Evolutionary conservation across 2,888 invertebrate genomes (phyloP), one percentile per base, ranked within the genome.

Genomic region (Callimorpha dominula): DNA sequence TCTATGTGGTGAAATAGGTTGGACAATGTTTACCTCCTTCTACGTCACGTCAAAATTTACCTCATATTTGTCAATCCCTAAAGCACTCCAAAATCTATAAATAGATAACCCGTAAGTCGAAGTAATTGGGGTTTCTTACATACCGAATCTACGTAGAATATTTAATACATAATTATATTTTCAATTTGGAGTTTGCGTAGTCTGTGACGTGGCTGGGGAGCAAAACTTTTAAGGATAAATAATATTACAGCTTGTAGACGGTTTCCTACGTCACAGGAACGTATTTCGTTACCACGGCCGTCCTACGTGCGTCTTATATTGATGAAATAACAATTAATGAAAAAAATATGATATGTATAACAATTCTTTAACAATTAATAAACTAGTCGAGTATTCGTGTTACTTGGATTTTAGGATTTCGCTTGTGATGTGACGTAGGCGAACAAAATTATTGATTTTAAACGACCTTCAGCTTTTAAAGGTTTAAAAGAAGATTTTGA

Each of bases 391-490:
- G 15, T 40, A 31, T 50, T 15, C 31, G 65, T 50, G 65, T 40
- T 17, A 50, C 15, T 50, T 40, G 9, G 9, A 54, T 14, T 43
- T 68, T 60, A 1, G 31, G 20, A 40, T 68, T 68, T 31, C 49
- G 46, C 49, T 60, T n/a, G 54, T 68, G 67, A 68, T n/a, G 54
- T 68, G 67, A 68, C 68, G 60, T 49, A 54, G 40, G 12, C 11
- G 62, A 12, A 62, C 62, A 69, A 50, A 68, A 31, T 8, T 63
- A 69, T 69, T 42, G 69, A 63, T 69, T 69, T 46, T 49, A 69
- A 50, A 50, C 62, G 62, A 46, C 62, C 63, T 69, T 69, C 12
- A 62, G n/a, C 14, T 46, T 8, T 1, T 40, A n/a, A 62, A 69
- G n/a, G 69, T 50, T 63, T 50, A n/a, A 49, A 20, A 63, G 69